These are phyloP conservation scores for Scrobipalpa atriplicella DNA, from an alignment of 2,888 invertebrate species.

Conservation along the genomic window DNA sequence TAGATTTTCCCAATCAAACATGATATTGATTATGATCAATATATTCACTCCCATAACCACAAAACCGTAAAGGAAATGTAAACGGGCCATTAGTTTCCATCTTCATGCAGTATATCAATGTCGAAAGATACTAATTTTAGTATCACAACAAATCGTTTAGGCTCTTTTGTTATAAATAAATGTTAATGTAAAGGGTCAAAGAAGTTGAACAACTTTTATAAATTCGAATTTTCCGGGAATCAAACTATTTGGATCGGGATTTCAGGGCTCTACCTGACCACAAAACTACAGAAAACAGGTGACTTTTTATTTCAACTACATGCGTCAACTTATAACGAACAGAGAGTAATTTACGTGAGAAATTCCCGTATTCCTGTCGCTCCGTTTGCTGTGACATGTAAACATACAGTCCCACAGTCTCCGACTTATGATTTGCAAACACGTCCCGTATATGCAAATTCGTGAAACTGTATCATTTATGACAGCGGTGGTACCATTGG, in stretches of 20 bases:
- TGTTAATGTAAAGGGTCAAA: too few relatives aligned
- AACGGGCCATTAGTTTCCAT: conserved; percentile 28
- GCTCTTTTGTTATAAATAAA: too few relatives aligned
- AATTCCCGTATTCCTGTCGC: neutral
- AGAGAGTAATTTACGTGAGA: neutral
- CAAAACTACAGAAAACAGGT: too few relatives aligned
- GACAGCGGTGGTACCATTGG: conserved; percentile 30
- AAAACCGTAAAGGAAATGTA: conserved; percentile 5
- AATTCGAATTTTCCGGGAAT: too few relatives aligned
- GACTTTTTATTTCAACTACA: neutral
- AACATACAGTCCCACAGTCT: neutral
- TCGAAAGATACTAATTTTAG: neutral
- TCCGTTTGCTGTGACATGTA: conserved; percentile 8
- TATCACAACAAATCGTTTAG: too few relatives aligned
- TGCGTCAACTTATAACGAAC: conserved; percentile 24
- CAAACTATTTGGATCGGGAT: too few relatives aligned
- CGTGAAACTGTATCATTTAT: conserved; percentile 59
- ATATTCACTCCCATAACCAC: neutral
- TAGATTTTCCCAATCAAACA: too few relatives aligned
- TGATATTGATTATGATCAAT: neutral
- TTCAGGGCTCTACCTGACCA: too few relatives aligned
- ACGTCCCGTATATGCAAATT: conserved; percentile 52
- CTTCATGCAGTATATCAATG: conserved; percentile 16
- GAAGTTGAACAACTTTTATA: too few relatives aligned
- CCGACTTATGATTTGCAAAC: conserved; percentile 58